Percentiles rank a stretch among this genome's conserved stretches.
Conservation (phyloP, 2,888 invertebrate genomes). For the Calameuta idolon region DNA sequence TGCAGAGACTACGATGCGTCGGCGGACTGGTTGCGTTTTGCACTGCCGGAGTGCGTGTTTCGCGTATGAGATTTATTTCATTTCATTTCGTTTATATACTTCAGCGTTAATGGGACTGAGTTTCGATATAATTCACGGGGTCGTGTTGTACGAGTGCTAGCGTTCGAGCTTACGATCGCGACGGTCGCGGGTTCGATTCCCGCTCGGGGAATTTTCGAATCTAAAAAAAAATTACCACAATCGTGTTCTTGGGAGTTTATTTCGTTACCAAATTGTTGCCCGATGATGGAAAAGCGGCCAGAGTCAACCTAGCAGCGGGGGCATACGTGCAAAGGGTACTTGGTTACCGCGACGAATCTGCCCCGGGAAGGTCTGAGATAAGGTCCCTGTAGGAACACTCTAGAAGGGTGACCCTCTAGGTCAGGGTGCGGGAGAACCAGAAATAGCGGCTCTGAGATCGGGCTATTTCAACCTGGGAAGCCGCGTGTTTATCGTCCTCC, state of each 20-base stretch:
- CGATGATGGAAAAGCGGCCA: constrained; percentile 38
- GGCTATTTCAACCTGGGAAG: constrained; percentile 34
- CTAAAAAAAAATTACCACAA: neutral
- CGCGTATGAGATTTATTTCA: neutral
- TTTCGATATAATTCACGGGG: neutral
- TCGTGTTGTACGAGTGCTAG: constrained; percentile 27
- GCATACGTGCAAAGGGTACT: constrained; percentile 38
- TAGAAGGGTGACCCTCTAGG: constrained; percentile 41
- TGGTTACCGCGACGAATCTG: constrained; percentile 34
- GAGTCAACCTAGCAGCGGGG: constrained; percentile 46
- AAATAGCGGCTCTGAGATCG: constrained; percentile 37
- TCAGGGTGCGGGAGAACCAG: constrained; percentile 43
- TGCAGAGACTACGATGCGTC: neutral
- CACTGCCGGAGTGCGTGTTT: neutral
- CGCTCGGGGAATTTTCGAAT: neutral
- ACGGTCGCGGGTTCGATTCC: constrained; percentile 35
- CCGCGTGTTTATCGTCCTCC: constrained; percentile 14
- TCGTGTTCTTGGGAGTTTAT: neutral
- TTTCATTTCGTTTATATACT: neutral
- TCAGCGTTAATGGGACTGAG: neutral
- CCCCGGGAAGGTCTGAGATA: constrained; percentile 47
- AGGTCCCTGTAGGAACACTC: constrained; percentile 38
- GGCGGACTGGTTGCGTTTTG: neutral
- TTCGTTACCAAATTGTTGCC: constrained; percentile 22
- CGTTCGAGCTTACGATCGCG: constrained; percentile 31